Evolutionary conservation across 37 sponge, comb jelly and placozoan species (phyloP), one percentile per base, ranked within the genome.

Genomic region (Dysidea cf. avara): DNA sequence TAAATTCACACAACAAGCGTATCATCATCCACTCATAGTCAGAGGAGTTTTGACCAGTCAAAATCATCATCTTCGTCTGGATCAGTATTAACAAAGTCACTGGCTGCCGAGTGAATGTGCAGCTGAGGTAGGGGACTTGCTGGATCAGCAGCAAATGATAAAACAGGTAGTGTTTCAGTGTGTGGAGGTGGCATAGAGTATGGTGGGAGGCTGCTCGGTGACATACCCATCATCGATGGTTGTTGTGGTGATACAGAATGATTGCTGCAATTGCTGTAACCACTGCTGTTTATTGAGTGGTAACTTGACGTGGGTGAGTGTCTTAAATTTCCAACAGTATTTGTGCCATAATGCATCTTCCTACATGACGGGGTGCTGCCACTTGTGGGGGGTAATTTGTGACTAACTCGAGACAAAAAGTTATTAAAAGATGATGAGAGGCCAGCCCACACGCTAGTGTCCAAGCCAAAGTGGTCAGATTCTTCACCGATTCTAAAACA

Each of bases 1-100:
- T n/a, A n/a, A n/a, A n/a, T n/a, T n/a, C n/a, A n/a, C n/a, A n/a
- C n/a, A n/a, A n/a, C n/a, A n/a, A n/a, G n/a, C n/a, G n/a, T n/a
- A n/a, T n/a, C n/a, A n/a, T n/a, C n/a, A n/a, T n/a, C n/a, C n/a
- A n/a, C n/a, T n/a, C n/a, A n/a, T n/a, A n/a, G n/a, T 85, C 58
- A 85, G 74, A 85, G 71, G 24, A 85, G 53, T 35, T 78, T 85
- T 49, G 89, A 88, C 89, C 89, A 88, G 77, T 88, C 89, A 77
- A 88, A 88, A 51, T 80, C 81, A 64, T 88, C 88, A 14, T 80
- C 80, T 13, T 80, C 83, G 49, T 65, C 87, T 58, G 9, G 33
- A 61, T 86, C 81, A n/a, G n/a, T n/a, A 20, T 82, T 79, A 49
- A 88, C 71, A 0, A 81, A 63, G 69, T 81, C 78, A 6, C 71